Evolutionary conservation across 2,113 vertebrate species (phyloP).

Genomic region (Azemiops feae): DNA sequence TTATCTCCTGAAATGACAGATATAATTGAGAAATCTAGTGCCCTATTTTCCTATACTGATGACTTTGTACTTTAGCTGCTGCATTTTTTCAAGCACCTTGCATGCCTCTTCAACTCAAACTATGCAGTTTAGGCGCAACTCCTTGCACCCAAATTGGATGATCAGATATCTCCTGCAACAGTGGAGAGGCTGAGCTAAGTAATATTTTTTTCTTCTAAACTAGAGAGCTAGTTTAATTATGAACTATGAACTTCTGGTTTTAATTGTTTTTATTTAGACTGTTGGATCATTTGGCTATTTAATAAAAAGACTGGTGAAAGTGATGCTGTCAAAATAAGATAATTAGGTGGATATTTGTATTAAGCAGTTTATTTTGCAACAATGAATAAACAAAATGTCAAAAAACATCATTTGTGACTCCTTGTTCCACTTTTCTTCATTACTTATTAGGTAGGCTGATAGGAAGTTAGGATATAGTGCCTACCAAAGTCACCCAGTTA

Average conservation of each 20-base stretch:
- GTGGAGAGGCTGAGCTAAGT: not conserved
- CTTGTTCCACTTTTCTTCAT: not conserved
- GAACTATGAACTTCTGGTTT: not conserved
- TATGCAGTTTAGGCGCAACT: not conserved
- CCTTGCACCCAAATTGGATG: not conserved
- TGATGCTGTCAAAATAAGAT: not conserved
- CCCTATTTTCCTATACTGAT: not conserved
- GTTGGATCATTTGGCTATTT: not conserved
- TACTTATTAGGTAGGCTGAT: not conserved
- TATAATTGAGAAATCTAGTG: not conserved
- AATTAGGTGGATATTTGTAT: not conserved
- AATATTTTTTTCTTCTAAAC: not conserved
- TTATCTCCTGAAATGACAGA: not conserved
- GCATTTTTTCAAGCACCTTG: not conserved
- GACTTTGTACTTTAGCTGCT: not conserved
- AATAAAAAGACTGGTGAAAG: not conserved
- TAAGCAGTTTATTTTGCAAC: not conserved
- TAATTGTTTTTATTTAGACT: not conserved
- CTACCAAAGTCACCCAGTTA: not conserved
- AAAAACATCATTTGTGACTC: not conserved
- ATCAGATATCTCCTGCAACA: not conserved
- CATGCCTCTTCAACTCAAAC: not conserved
- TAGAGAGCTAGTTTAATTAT: not conserved
- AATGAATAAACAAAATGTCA: not conserved
- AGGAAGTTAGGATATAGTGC: not conserved